Evolutionary conservation across 1,140 invertebrate genomes (phyloP).

Genomic region (Psilanteris sp.): DNA sequence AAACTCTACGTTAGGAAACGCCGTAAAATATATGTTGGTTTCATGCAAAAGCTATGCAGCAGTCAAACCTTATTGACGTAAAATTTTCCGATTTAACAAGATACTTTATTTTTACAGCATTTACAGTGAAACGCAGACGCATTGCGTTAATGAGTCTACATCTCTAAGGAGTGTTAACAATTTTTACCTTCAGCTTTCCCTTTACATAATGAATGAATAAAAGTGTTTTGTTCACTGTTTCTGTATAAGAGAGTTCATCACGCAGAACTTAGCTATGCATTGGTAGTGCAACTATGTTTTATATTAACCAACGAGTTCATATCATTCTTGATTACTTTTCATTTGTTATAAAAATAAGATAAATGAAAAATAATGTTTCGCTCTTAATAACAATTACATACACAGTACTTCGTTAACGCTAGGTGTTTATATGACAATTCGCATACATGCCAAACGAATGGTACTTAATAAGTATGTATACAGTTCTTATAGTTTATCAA

Average conservation of each 20-base stretch:
- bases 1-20: not conserved
- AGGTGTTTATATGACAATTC: slow-evolving; percentile 13
- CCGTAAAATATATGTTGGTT: not conserved
- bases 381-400: slow-evolving; percentile 71
- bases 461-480: slow-evolving; percentile 4
- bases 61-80: slow-evolving; percentile 23
- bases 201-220: not conserved
- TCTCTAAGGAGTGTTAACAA: slow-evolving; percentile 7
- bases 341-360: slow-evolving; percentile 72
- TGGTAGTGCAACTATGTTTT: too few relatives aligned
- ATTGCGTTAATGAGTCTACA: slow-evolving; percentile 1
- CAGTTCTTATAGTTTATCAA: not conserved
- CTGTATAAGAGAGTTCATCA: slow-evolving; percentile 1
- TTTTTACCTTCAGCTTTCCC: not conserved
- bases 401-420: slow-evolving; percentile 39
- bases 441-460: not conserved
- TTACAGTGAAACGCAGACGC: slow-evolving; percentile 11
- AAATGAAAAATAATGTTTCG: slow-evolving; percentile 74
- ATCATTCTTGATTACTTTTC: not conserved
- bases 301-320: not conserved
- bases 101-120: slow-evolving; percentile 29
- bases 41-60: not conserved
- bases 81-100: slow-evolving; percentile 34
- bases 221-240: not conserved
- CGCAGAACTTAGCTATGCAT: too few relatives aligned